A percentile compares a stretch with the other conserved stretches of the same genome.
Conservation (phyloP, 2,113 vertebrate species). For the Glaucidium brasilianum region DNA sequence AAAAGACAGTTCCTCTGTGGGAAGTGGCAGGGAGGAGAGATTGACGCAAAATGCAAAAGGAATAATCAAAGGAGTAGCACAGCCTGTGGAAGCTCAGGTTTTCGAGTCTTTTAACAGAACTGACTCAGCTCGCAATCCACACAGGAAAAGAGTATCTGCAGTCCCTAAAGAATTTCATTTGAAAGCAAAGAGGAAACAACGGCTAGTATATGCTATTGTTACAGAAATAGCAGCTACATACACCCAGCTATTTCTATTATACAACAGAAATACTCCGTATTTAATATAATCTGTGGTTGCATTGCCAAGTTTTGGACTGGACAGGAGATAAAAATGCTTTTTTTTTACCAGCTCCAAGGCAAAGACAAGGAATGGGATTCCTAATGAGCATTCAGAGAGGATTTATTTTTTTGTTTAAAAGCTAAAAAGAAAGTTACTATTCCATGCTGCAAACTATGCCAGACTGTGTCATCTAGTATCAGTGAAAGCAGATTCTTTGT, state of each 20-base stretch:
- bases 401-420: not conserved
- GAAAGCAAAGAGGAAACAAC: constrained; percentile 48
- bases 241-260: constrained; percentile 20
- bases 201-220: constrained; percentile 37
- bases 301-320: not conserved
- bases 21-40: not conserved
- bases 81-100: not conserved
- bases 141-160: not conserved
- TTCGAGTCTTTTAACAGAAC: not conserved
- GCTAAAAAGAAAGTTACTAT: not conserved
- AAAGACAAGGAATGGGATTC: not conserved
- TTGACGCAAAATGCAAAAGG: not conserved
- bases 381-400: not conserved
- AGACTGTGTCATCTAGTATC: not conserved
- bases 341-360: constrained; percentile 18
- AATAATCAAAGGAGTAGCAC: not conserved
- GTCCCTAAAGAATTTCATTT: not conserved
- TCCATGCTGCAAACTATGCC: not conserved
- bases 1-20: not conserved
- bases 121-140: not conserved
- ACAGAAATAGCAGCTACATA: constrained; percentile 50
- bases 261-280: not conserved
- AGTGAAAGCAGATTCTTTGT: not conserved
- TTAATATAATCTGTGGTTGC: not conserved
- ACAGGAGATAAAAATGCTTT: not conserved